These are phyloP conservation scores for Aphidius ervi DNA, from an alignment of 1,140 invertebrate genomes.

Conservation along the genomic window DNA sequence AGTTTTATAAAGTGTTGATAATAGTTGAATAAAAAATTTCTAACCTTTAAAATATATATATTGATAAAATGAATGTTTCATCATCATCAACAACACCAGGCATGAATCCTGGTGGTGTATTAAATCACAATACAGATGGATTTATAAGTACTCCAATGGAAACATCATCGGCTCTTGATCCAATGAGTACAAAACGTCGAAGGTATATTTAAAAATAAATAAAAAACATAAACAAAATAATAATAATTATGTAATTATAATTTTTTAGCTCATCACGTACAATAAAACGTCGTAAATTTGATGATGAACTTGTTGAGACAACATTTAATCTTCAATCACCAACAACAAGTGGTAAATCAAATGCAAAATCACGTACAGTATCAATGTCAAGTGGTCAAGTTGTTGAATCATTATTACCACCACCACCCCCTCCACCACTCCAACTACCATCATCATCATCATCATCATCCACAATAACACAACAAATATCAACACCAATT, in stretches of 20 bases:
- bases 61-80: slow-evolving; percentile 27
- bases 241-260: neutral
- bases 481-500: slow-evolving; percentile 36
- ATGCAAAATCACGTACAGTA: slow-evolving; percentile 52
- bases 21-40: too few species aligned
- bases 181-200: slow-evolving; percentile 47
- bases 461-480: too few species aligned
- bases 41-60: neutral
- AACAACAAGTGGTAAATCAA: slow-evolving; percentile 58
- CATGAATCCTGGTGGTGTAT: slow-evolving; percentile 32
- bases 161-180: slow-evolving; percentile 36
- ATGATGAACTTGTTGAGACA: slow-evolving; percentile 89
- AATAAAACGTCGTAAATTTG: slow-evolving; percentile 93
- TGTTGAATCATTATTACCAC: slow-evolving; percentile 46
- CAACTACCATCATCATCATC: neutral
- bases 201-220: slow-evolving; percentile 30
- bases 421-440: slow-evolving; percentile 35
- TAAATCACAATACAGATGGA: slow-evolving; percentile 33
- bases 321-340: slow-evolving; percentile 70
- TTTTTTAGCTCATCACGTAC: slow-evolving; percentile 76
- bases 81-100: slow-evolving; percentile 28
- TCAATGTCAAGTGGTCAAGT: slow-evolving; percentile 44
- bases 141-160: slow-evolving; percentile 45
- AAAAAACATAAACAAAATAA: slow-evolving; percentile 10
- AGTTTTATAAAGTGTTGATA: too few species aligned